Conservation (phyloP, 2,797 vertebrate species). For the Myotis daubentonii region DNA sequence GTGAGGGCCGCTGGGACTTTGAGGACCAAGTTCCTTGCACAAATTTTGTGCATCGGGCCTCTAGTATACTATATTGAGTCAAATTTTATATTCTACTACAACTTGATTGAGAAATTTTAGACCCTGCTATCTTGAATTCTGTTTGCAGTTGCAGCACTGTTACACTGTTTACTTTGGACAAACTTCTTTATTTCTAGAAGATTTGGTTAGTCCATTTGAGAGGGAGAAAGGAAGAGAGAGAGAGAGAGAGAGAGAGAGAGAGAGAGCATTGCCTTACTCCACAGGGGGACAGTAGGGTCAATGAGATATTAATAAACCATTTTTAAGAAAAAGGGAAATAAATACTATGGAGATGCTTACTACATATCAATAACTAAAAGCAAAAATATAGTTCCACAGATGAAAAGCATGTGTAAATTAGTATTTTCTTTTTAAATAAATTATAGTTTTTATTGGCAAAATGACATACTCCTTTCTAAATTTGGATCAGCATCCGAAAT, state of each 20-base stretch:
- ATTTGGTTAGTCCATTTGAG: not conserved
- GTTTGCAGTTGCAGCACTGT: not conserved
- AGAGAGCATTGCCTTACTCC: not conserved
- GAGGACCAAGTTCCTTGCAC: too few species aligned
- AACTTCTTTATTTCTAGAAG: not conserved
- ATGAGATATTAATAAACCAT: slow-evolving; percentile 14
- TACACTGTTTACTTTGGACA: not conserved
- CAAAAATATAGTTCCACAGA: not conserved
- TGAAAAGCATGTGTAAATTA: not conserved
- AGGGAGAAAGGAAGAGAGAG: not conserved
- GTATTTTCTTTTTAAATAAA: not conserved
- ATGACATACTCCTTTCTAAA: not conserved
- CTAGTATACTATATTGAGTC: not conserved
- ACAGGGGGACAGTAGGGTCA: not conserved
- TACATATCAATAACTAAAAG: not conserved
- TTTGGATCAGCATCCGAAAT: not conserved
- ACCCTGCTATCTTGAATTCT: not conserved
- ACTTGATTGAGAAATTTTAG: not conserved
- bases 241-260: not conserved
- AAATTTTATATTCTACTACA: not conserved
- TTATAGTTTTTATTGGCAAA: not conserved
- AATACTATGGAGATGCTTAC: not conserved
- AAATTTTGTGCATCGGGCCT: too few species aligned
- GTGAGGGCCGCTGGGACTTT: too few species aligned
- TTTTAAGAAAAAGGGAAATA: not conserved